Evolutionary conservation across 2,797 vertebrate genomes (phyloP).

Genomic region (Huso huso): DNA sequence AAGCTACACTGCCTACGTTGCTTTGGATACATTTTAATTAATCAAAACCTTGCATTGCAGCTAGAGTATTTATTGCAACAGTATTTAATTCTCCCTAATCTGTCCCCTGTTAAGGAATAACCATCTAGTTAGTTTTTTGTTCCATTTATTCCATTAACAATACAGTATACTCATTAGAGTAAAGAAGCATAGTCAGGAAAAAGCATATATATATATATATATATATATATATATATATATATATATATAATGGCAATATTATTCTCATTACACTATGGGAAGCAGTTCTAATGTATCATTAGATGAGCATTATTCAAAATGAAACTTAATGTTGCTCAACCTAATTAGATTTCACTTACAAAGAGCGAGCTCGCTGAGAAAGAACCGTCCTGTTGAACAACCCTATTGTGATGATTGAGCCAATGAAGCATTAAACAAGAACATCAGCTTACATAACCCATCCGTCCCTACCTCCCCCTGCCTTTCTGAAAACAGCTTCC

Average conservation of each 20-base stretch:
- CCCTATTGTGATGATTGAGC: conserved; percentile 32
- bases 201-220: too few relatives aligned
- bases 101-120: too few relatives aligned
- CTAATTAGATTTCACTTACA: conserved; percentile 13
- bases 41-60: too few relatives aligned
- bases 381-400: conserved; percentile 28
- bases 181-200: too few relatives aligned
- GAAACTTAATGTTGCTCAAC: background rate
- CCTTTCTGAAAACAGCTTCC: conserved; percentile 25
- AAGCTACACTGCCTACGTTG: conserved; percentile 35
- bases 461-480: conserved; percentile 11
- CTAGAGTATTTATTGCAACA: too few relatives aligned
- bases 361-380: conserved; percentile 19
- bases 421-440: conserved; percentile 39
- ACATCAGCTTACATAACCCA: conserved; percentile 39
- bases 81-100: too few relatives aligned
- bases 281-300: background rate
- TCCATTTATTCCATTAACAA: too few relatives aligned
- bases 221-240: too few relatives aligned
- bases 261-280: background rate
- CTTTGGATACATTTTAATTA: background rate
- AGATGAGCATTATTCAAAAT: conserved; percentile 3
- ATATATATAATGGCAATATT: background rate
- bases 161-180: too few relatives aligned
- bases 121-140: too few relatives aligned